These are phyloP conservation scores for Achatina immaculata DNA, from an alignment of 1,140 invertebrate species.

Conservation along the genomic window DNA sequence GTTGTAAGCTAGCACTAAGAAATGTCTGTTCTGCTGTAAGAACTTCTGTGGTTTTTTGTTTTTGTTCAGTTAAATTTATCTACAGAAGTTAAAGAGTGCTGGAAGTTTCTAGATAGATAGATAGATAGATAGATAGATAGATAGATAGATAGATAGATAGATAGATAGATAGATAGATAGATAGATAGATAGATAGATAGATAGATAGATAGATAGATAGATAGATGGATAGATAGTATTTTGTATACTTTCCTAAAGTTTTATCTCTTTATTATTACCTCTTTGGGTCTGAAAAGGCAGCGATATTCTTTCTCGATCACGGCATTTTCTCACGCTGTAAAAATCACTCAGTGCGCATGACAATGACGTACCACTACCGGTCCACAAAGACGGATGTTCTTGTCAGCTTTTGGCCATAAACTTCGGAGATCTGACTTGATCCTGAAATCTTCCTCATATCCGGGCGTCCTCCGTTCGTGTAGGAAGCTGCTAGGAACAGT, in stretches of 20 bases:
- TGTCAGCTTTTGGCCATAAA: background rate
- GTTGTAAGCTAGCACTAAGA: no score
- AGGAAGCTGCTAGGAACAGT: background rate
- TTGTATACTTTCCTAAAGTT: no score
- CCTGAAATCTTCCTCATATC: background rate
- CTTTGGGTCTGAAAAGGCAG: no score
- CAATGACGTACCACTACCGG: background rate
- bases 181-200: background rate
- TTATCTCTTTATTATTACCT: no score
- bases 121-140: background rate
- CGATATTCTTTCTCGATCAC: no score
- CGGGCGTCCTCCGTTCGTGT: background rate
- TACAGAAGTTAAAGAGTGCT: no score
- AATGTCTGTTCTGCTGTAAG: no score
- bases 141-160: background rate
- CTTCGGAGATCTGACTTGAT: constrained; percentile 1
- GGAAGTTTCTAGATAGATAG: no score
- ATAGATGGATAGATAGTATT: background rate
- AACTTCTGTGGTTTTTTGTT: no score
- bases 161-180: background rate
- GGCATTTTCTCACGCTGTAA: background rate
- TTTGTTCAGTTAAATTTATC: no score
- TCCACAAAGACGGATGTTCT: background rate
- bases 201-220: background rate
- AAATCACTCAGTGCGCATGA: background rate